Conservation (phyloP, 1,140 invertebrate genomes). For the Bradysia coprophila region DNA sequence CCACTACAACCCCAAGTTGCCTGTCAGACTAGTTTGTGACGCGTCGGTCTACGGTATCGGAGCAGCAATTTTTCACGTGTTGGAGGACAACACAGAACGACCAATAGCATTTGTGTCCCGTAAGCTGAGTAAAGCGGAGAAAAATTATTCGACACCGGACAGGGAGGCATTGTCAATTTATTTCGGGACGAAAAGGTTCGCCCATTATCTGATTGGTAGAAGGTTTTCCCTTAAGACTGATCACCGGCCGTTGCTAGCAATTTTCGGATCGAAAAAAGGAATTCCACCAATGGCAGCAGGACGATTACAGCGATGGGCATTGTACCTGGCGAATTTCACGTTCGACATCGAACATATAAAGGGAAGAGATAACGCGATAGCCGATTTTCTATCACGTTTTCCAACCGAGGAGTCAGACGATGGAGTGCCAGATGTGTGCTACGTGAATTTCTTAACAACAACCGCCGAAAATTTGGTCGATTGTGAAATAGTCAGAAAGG, state of each 20-base stretch:
- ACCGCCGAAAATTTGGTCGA: neutral
- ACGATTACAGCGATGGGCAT: slow-evolving; percentile 14
- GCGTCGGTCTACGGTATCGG: slow-evolving; percentile 23
- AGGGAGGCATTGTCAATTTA: slow-evolving; percentile 25
- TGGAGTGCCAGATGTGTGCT: neutral
- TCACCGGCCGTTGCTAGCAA: slow-evolving; percentile 24
- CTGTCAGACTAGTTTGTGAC: slow-evolving; percentile 23
- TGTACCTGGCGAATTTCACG: slow-evolving; percentile 10
- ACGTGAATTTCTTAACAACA: neutral
- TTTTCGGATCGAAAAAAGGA: slow-evolving; percentile 17
- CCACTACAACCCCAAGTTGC: slow-evolving; percentile 17
- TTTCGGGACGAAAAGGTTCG: slow-evolving; percentile 20
- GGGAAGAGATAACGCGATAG: slow-evolving; percentile 9
- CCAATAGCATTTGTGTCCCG: slow-evolving; percentile 26
- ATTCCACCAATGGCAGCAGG: slow-evolving; percentile 16
- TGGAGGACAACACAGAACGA: slow-evolving; percentile 13
- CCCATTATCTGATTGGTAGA: slow-evolving; percentile 23
- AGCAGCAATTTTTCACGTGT: slow-evolving; percentile 20
- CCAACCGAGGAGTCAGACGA: slow-evolving; percentile 1
- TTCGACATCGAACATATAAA: slow-evolving; percentile 9
- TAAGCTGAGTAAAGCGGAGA: slow-evolving; percentile 22
- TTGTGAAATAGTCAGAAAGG: slow-evolving; percentile 3
- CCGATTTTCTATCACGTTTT: slow-evolving; percentile 10
- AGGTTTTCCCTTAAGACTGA: slow-evolving; percentile 27
- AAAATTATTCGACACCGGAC: slow-evolving; percentile 25